Evolutionary conservation across 2,888 invertebrate genomes (phyloP).

Genomic region (Agapostemon virescens): DNA sequence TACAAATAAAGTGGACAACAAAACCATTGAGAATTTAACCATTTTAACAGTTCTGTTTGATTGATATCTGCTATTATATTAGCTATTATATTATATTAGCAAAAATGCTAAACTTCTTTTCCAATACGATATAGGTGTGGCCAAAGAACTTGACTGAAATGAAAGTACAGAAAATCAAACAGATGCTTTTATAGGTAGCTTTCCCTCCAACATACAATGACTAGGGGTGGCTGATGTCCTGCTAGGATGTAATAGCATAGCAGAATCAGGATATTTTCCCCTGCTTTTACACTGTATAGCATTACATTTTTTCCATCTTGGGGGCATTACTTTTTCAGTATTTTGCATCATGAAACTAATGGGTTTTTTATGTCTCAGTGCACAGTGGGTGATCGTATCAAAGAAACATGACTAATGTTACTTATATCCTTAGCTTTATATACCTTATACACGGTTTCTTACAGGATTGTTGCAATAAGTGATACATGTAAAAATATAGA

Average conservation of each 20-base stretch:
- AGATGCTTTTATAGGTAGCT: slow-evolving; percentile 75
- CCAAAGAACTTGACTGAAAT: slow-evolving; percentile 63
- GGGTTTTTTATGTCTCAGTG: slow-evolving; percentile 69
- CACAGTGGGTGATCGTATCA: slow-evolving; percentile 49
- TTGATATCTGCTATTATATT: slow-evolving; percentile 25
- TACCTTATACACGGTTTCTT: slow-evolving; percentile 16
- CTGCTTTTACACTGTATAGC: slow-evolving; percentile 54
- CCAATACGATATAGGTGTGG: slow-evolving; percentile 32
- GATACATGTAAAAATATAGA: slow-evolving; percentile 27
- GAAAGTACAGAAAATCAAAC: slow-evolving; percentile 67
- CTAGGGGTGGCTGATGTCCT: slow-evolving; percentile 70
- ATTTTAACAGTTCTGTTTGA: slow-evolving; percentile 46
- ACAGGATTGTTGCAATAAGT: slow-evolving; percentile 13
- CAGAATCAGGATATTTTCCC: slow-evolving; percentile 61
- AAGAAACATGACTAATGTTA: slow-evolving; percentile 43
- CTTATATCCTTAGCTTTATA: slow-evolving; percentile 39
- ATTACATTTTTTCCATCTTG: slow-evolving; percentile 49
- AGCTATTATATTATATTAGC: too few species aligned
- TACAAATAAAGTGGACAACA: slow-evolving; percentile 40
- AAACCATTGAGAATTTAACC: slow-evolving; percentile 41
- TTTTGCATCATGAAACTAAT: slow-evolving; percentile 72
- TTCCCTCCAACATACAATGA: slow-evolving; percentile 66
- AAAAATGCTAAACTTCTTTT: slow-evolving; percentile 25
- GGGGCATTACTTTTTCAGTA: slow-evolving; percentile 62
- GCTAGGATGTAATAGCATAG: slow-evolving; percentile 73